Percentiles rank a stretch among this genome's conserved stretches.
These are phyloP conservation scores for Lagria hirta DNA, from an alignment of 2,888 invertebrate genomes.

Conservation along the genomic window DNA sequence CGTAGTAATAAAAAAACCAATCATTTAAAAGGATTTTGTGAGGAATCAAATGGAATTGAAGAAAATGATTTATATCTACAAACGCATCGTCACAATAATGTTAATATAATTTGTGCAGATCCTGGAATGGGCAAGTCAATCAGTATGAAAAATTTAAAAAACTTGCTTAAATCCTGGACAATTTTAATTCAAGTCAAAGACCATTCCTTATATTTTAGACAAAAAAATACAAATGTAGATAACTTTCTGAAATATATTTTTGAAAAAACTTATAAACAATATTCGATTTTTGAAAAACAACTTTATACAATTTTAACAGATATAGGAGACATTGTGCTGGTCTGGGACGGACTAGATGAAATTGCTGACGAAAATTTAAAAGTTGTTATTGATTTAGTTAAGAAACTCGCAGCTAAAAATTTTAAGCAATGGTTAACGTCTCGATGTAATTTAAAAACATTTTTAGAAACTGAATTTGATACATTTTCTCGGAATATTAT, in stretches of 20 bases:
- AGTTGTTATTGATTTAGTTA: background rate
- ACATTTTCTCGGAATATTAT: constrained; percentile 4
- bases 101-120: constrained; percentile 4
- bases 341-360: constrained; percentile 12
- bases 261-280: background rate
- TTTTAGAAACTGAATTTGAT: constrained; percentile 5
- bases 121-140: constrained; percentile 6
- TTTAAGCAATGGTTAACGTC: constrained; percentile 6
- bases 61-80: background rate
- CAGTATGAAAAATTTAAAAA: constrained; percentile 1
- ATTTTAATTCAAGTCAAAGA: constrained; percentile 1
- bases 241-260: background rate
- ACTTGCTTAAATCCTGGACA: background rate
- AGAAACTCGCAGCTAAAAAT: constrained; percentile 1
- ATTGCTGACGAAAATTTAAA: background rate
- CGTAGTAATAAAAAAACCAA: background rate
- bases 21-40: background rate
- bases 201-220: background rate
- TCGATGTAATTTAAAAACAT: constrained; percentile 5
- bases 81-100: background rate
- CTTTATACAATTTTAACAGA: background rate
- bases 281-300: background rate
- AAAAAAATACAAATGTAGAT: background rate
- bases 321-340: background rate
- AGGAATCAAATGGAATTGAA: background rate